Evolutionary conservation across 2,888 invertebrate genomes (phyloP), one percentile per base, ranked within the genome.

Genomic region (Hemistola chrysoprasaria): DNA sequence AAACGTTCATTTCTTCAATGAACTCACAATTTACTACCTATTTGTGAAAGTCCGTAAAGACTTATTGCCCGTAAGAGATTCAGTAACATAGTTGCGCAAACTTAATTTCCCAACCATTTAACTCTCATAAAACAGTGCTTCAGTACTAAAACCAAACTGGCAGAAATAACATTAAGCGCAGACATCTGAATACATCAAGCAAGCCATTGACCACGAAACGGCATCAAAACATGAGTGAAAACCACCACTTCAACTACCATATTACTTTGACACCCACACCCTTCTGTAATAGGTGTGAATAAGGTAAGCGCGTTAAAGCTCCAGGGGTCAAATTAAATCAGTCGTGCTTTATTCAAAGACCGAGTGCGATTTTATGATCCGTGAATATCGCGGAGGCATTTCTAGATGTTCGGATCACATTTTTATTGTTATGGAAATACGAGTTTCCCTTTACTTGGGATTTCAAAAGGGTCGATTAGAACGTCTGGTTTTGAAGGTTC

Each of bases 371-470:
- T 88, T 88, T 88, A 88, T 88, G 88, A 85, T 82, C 88, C 87
- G 87, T 86, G 88, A 88, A 88, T 86, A 87, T 84, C 85, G 80
- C 82, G 59, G 77, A 79, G 78, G 85, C 86, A 85, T 87, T 86
- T 82, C 84, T 86, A 84, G 87, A 86, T 86, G 86, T 85, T 83
- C 75, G 82, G 82, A 87, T 85, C 85, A 84, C 78, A 82, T 87
- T 88, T 87, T 88, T 87, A 88, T 88, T 88, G 88, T 88, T 84
- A 88, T 88, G 86, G 85, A 86, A 88, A 88, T 86, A 78, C 73
- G 85, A 81, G 83, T 84, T 87, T 86, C 73, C 86, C 79, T 85
- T 86, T 87, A 88, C 85, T 86, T 84, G 82, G 84, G 79, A 84
- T 86, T 85, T 86, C 85, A 79, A 87, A 88, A 85, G 86, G 87